phyloP scores from a whole-genome alignment of 2,113 vertebrate species.

The Piprites chloris region DNA sequence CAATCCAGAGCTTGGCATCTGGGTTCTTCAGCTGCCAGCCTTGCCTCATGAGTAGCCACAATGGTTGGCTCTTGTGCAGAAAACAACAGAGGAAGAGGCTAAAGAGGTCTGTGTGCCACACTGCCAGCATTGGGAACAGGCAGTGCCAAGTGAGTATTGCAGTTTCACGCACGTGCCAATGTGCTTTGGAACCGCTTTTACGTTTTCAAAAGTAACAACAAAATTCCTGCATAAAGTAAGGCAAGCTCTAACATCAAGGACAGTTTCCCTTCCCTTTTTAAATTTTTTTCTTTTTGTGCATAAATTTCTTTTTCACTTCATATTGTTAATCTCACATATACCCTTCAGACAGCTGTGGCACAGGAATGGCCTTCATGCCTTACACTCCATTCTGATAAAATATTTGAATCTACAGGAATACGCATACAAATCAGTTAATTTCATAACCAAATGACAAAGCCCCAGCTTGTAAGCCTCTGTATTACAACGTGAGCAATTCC shows the following conservation, averaged over 20 bases:
- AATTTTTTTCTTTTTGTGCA: background rate
- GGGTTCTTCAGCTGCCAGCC: slow-evolving; percentile 84
- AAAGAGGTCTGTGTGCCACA: slow-evolving; percentile 79
- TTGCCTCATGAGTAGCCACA: slow-evolving; percentile 81
- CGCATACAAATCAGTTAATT: background rate
- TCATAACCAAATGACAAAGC: slow-evolving; percentile 41
- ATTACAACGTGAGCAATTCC: slow-evolving; percentile 24
- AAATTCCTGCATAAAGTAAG: slow-evolving; percentile 79
- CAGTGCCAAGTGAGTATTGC: slow-evolving; percentile 78
- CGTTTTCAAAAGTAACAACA: slow-evolving; percentile 80
- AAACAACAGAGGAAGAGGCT: slow-evolving; percentile 82
- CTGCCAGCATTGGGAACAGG: slow-evolving; percentile 75
- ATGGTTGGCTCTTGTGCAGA: slow-evolving; percentile 78
- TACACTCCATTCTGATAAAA: background rate
- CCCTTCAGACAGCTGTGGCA: background rate
- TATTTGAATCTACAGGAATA: slow-evolving; percentile 27
- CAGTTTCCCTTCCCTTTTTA: slow-evolving; percentile 13
- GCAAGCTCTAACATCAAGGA: slow-evolving; percentile 64
- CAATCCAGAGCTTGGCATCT: slow-evolving; percentile 87
- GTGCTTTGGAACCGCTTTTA: slow-evolving; percentile 76
- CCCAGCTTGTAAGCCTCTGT: slow-evolving; percentile 34
- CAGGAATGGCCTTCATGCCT: background rate
- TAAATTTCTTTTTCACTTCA: slow-evolving; percentile 13
- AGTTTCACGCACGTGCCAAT: slow-evolving; percentile 71
- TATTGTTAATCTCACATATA: background rate